Conservation (phyloP, 2,113 vertebrate genomes). For the Barbus barbus region DNA sequence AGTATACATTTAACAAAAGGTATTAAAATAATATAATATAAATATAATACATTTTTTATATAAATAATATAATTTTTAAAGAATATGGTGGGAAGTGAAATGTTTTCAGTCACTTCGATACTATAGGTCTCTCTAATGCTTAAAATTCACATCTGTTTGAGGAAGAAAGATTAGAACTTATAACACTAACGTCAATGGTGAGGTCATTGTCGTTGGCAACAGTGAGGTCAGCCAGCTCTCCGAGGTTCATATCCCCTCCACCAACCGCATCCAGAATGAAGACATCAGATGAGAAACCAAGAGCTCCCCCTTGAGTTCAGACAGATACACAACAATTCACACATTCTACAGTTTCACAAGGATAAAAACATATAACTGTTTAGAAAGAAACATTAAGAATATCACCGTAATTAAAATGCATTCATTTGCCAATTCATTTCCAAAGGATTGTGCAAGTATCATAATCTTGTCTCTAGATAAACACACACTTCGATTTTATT, state of each 20-base stretch:
- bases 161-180: neutral
- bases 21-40: no score
- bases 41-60: no score
- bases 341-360: neutral
- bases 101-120: no score
- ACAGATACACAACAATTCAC: slow-evolving; percentile 7
- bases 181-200: slow-evolving; percentile 84
- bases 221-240: slow-evolving; percentile 91
- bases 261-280: slow-evolving; percentile 89
- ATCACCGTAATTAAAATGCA: neutral
- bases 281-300: slow-evolving; percentile 88
- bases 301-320: slow-evolving; percentile 75
- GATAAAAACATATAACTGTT: neutral
- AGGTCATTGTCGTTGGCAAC: slow-evolving; percentile 92
- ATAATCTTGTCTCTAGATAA: neutral
- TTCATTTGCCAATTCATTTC: neutral
- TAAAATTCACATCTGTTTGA: neutral
- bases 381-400: neutral
- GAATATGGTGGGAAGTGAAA: neutral
- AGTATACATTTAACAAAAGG: neutral
- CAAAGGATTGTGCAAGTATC: neutral
- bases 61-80: neutral
- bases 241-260: slow-evolving; percentile 88
- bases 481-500: neutral
- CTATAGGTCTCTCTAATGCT: neutral